Base-by-base conservation (phyloP, 2,888 invertebrate species). In the Mythimna pallens region DNA sequence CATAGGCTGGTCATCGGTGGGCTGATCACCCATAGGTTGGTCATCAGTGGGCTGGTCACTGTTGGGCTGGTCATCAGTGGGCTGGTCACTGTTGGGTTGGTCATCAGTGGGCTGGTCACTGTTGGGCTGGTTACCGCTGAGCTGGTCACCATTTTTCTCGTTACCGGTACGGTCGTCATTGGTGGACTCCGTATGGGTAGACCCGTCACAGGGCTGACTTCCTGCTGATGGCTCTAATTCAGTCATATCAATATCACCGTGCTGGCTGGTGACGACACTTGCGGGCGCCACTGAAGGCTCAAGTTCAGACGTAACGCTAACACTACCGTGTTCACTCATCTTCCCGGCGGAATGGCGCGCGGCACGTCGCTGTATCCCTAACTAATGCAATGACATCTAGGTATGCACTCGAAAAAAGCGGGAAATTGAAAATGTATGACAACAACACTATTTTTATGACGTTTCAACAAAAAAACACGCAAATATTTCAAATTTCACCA, bases 301-400 rank as follows among this genome's bases (percentile, higher is more conserved):
- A 4, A 3, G 22, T 22, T 17, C 61, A 14, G 59, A 22, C 40
- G 40, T 40, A 7, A 10, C 40, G 14, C 40, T 12, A n/a, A 12
- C 61, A 61, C 78, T 25, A 25, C 70, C 54, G 54, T 25, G 0
- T 14, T 30, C 74, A 17, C 20, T 62, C 36, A 57, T 25, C 12
- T 14, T 63, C 2, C 20, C 36, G 62, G 17, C 30, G 4, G 20
- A 66, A 69, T 78, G 78, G 70, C 76, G 78, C 47, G 40, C 70
- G 65, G 34, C 55, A 12, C 58, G 4, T 12, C 57, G 2, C 40
- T 34, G 47, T 47, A 63, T 59, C 63, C 50, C 40, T 20, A 20
- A 5, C 58, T 25, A 69, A 58, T 78, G 81, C 76, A 81, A 75
- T 68, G 54, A 80, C 58, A 69, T 68, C 75, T 80, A 80, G 25